phyloP scores from a whole-genome alignment of 2,888 invertebrate species.

The Arge pagana region DNA sequence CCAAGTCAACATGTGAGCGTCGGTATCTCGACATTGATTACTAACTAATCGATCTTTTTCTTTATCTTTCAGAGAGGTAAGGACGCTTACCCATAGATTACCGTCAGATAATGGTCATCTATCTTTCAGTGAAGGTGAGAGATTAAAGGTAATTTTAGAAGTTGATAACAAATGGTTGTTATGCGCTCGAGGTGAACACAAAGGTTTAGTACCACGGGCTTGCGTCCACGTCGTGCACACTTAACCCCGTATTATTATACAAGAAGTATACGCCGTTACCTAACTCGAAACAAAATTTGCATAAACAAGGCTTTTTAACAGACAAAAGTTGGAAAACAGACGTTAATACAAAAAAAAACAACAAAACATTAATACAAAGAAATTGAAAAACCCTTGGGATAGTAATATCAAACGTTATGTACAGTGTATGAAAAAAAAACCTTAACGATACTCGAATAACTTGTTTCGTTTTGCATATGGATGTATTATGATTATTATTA shows the following conservation, averaged over 20 bases:
- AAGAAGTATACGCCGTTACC: too few relatives aligned
- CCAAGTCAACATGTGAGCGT: too few relatives aligned
- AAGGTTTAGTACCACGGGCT: constrained; percentile 75
- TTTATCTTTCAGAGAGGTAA: constrained; percentile 68
- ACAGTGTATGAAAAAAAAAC: constrained; percentile 51
- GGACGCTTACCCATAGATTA: constrained; percentile 73
- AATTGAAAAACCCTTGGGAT: constrained; percentile 33
- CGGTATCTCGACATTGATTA: too few relatives aligned
- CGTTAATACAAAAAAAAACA: constrained; percentile 22
- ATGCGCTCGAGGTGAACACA: constrained; percentile 76
- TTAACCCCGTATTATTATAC: too few relatives aligned
- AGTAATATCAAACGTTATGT: too few relatives aligned
- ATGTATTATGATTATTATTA: constrained; percentile 23
- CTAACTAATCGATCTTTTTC: too few relatives aligned
- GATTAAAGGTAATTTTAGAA: constrained; percentile 72
- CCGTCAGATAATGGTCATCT: constrained; percentile 80
- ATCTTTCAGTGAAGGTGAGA: constrained; percentile 77
- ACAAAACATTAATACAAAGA: too few relatives aligned
- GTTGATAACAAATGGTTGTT: constrained; percentile 77
- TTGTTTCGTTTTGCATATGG: constrained; percentile 28
- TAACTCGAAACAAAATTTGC: not conserved
- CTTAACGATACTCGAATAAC: constrained; percentile 30
- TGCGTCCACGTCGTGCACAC: constrained; percentile 62
- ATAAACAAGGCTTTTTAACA: constrained; percentile 1
- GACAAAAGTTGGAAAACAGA: constrained; percentile 11